Evolutionary conservation across 2,797 vertebrate genomes (phyloP).

Genomic region (Rhinella marina): DNA sequence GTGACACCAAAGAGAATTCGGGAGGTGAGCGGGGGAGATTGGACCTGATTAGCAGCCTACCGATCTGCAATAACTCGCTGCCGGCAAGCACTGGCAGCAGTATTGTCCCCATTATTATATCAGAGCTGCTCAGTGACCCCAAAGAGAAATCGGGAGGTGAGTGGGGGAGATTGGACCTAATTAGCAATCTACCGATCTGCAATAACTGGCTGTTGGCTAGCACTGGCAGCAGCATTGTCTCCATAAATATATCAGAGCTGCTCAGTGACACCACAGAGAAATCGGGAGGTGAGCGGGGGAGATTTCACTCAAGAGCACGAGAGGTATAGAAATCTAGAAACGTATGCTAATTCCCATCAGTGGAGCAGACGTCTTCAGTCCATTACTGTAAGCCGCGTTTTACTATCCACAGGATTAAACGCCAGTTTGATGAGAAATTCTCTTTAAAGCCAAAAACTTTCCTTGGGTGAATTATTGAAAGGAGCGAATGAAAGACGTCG

Average conservation of each 20-base stretch:
- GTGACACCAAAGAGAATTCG: slow-evolving; percentile 22
- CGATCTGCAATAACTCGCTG: too few relatives aligned
- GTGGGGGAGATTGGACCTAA: not conserved
- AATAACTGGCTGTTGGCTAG: too few relatives aligned
- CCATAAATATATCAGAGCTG: not conserved
- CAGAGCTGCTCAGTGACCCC: not conserved
- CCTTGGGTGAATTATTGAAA: not conserved
- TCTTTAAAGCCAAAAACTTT: slow-evolving; percentile 18
- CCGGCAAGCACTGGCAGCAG: not conserved
- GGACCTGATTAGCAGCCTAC: too few relatives aligned
- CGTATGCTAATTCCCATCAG: slow-evolving; percentile 10
- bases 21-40: too few relatives aligned
- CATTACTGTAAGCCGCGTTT: not conserved
- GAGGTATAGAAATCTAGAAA: not conserved
- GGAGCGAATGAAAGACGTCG: not conserved
- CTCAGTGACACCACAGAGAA: slow-evolving; percentile 23
- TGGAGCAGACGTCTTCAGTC: not conserved
- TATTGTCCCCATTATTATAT: not conserved
- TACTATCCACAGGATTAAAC: slow-evolving; percentile 10
- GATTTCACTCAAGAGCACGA: not conserved
- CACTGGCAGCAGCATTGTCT: not conserved
- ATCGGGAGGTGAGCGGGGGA: too few relatives aligned
- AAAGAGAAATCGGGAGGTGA: not conserved
- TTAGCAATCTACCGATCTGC: too few relatives aligned
- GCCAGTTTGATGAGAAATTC: slow-evolving; percentile 28